These are phyloP conservation scores for Pimpla rufipes DNA, from an alignment of 2,888 invertebrate species.

Conservation along the genomic window DNA sequence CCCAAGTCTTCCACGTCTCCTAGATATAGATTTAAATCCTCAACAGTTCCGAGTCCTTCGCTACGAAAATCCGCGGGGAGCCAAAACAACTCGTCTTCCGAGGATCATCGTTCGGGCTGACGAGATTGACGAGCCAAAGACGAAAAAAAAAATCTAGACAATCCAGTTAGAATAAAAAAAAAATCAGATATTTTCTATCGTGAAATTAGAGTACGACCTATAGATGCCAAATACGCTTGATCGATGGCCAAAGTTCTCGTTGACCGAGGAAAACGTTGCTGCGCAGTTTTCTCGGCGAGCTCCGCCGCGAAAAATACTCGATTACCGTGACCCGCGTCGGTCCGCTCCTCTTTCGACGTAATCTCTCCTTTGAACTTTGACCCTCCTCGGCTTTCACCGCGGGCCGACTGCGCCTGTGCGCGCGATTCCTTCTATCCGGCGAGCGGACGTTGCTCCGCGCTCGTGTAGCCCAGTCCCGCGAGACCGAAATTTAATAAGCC, in stretches of 20 bases:
- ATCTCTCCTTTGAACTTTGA: constrained; percentile 37
- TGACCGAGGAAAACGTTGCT: background rate
- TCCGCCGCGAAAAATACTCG: background rate
- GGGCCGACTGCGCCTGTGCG: background rate
- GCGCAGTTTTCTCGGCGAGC: background rate
- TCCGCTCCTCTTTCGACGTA: background rate
- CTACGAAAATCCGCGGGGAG: constrained; percentile 16
- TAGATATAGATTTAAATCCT: constrained; percentile 35
- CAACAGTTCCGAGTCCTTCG: background rate
- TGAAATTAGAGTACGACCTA: background rate
- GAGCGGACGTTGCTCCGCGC: constrained; percentile 15
- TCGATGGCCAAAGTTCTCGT: background rate
- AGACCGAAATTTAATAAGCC: constrained; percentile 45
- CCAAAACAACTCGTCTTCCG: constrained; percentile 33
- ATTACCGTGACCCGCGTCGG: constrained; percentile 7
- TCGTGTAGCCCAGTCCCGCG: background rate
- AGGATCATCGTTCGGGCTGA: constrained; percentile 24
- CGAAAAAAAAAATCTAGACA: constrained; percentile 50
- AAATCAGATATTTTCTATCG: constrained; percentile 42
- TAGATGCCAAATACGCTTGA: background rate
- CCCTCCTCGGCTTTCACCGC: constrained; percentile 5
- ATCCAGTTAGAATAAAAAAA: constrained; percentile 54
- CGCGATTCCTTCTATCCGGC: constrained; percentile 8
- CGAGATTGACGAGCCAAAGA: background rate
- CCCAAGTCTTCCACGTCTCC: constrained; percentile 60